A percentile compares a stretch with the other conserved stretches of the same genome.
These are phyloP conservation scores for Corythaixoides concolor DNA, from an alignment of 2,113 vertebrate genomes.

Conservation along the genomic window DNA sequence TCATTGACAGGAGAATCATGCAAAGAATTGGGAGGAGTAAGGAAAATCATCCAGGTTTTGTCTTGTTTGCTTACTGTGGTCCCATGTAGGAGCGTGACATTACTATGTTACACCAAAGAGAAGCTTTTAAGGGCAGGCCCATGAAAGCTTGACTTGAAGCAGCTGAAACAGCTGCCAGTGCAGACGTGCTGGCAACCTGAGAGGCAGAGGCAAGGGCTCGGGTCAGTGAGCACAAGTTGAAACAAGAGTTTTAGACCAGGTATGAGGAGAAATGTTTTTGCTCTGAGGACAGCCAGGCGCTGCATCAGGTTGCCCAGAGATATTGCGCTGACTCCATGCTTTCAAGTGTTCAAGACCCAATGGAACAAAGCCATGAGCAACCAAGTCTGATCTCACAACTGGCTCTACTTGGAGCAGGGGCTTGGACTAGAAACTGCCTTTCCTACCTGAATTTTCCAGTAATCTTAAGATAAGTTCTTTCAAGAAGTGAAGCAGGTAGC, in stretches of 20 bases:
- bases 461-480: background rate
- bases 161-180: background rate
- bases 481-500: background rate
- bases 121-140: background rate
- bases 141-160: background rate
- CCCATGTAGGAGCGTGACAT: background rate
- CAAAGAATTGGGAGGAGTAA: background rate
- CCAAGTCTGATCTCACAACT: background rate
- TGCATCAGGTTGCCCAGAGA: background rate
- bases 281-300: accelerated
- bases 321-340: background rate
- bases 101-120: background rate
- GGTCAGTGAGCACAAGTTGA: background rate
- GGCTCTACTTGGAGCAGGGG: background rate
- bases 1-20: background rate
- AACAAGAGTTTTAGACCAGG: background rate
- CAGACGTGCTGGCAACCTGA: background rate
- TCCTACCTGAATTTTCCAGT: background rate
- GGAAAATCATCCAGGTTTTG: background rate
- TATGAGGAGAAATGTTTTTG: background rate
- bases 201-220: background rate
- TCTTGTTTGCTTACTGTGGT: background rate
- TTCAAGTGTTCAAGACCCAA: background rate
- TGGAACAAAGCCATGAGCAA: background rate
- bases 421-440: background rate